These are phyloP conservation scores for Myathropa florea DNA, from an alignment of 2,888 invertebrate species.

Conservation along the genomic window DNA sequence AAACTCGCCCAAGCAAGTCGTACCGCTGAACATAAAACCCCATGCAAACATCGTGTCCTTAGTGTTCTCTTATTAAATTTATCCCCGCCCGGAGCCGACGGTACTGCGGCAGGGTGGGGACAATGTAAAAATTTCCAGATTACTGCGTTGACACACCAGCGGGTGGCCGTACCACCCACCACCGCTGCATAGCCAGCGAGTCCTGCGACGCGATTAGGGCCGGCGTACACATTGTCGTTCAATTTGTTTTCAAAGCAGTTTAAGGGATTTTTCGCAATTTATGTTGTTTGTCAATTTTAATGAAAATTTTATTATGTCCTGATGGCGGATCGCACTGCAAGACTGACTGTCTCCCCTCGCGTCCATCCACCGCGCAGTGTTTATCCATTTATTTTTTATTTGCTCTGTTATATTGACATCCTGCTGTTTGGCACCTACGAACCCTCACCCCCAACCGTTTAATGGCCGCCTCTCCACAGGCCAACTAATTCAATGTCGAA, in stretches of 20 bases:
- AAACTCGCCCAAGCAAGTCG: slow-evolving; percentile 73
- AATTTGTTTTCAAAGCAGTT: slow-evolving; percentile 74
- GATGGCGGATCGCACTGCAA: slow-evolving; percentile 56
- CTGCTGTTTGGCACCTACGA: slow-evolving; percentile 69
- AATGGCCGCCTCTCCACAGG: background rate
- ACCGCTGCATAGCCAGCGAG: background rate
- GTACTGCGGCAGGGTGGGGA: slow-evolving; percentile 18
- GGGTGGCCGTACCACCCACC: slow-evolving; percentile 44
- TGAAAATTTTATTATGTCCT: slow-evolving; percentile 73
- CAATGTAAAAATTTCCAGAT: slow-evolving; percentile 69
- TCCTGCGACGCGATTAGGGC: slow-evolving; percentile 3
- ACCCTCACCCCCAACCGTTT: background rate
- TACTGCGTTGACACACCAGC: slow-evolving; percentile 66
- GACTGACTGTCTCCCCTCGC: slow-evolving; percentile 32
- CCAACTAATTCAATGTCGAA: slow-evolving; percentile 61
- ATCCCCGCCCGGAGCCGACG: background rate
- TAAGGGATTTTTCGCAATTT: slow-evolving; percentile 74
- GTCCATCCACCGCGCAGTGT: background rate
- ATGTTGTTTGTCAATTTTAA: slow-evolving; percentile 75
- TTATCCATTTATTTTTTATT: slow-evolving; percentile 39
- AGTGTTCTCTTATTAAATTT: slow-evolving; percentile 57
- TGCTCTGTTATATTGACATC: slow-evolving; percentile 57
- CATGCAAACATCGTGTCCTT: slow-evolving; percentile 64
- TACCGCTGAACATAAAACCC: slow-evolving; percentile 72
- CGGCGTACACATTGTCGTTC: slow-evolving; percentile 54